These are phyloP conservation scores for Cacatua alba DNA, from an alignment of 2,113 vertebrate species.

Conservation along the genomic window DNA sequence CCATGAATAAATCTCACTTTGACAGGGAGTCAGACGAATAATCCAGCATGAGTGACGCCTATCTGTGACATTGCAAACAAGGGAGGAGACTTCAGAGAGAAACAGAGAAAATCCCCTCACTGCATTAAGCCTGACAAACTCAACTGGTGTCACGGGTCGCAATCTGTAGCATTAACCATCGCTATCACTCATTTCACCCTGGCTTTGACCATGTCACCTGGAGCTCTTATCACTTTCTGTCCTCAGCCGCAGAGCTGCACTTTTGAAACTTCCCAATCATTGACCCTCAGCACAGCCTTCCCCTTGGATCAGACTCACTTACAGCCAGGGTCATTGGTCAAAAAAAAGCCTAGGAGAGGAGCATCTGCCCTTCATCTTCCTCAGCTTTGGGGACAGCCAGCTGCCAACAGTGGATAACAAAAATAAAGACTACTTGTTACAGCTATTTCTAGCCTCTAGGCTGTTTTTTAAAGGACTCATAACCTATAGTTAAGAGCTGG, in stretches of 20 bases:
- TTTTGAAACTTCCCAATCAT: not conserved
- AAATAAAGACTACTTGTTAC: not conserved
- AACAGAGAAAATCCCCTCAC: not conserved
- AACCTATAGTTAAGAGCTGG: not conserved
- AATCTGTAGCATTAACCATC: not conserved
- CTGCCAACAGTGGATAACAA: not conserved
- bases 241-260: rapidly evolving
- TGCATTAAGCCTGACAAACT: not conserved
- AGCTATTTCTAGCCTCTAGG: not conserved
- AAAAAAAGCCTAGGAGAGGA: not conserved
- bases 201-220: not conserved
- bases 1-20: not conserved
- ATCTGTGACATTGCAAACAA: not conserved
- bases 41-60: not conserved
- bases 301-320: not conserved
- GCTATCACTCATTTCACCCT: not conserved
- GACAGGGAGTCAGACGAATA: not conserved
- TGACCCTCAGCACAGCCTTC: not conserved
- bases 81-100: not conserved
- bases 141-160: not conserved
- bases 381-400: not conserved
- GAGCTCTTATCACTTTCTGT: not conserved
- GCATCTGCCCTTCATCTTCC: not conserved
- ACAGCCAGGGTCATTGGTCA: rapidly evolving
- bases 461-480: not conserved